These are phyloP conservation scores for Oncorhynchus kisutch DNA, from an alignment of 2,113 vertebrate species.

Conservation along the genomic window DNA sequence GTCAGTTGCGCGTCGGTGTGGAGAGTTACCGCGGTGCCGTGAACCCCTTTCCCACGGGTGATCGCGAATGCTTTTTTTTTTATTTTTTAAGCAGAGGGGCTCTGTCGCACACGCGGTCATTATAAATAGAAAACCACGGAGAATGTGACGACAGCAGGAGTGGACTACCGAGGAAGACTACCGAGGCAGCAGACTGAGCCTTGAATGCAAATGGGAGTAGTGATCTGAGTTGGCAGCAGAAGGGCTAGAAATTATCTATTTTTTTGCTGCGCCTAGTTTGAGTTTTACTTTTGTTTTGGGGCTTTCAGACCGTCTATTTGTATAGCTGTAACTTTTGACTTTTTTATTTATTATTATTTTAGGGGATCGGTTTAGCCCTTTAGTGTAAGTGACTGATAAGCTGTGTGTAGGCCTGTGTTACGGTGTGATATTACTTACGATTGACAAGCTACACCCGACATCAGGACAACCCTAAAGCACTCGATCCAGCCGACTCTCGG, in stretches of 20 bases:
- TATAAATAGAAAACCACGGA: conserved; percentile 3
- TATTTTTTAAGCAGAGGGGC: neutral
- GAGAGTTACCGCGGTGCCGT: neutral
- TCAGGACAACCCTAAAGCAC: neutral
- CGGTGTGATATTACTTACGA: neutral
- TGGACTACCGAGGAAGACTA: too few species aligned
- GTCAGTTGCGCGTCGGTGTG: conserved; percentile 12
- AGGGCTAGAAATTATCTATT: too few species aligned
- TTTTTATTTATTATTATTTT: too few species aligned
- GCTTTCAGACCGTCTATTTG: neutral
- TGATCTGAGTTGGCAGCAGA: neutral
- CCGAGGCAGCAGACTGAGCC: too few species aligned
- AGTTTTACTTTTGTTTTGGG: neutral
- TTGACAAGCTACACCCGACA: neutral
- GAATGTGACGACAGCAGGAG: conserved; percentile 4
- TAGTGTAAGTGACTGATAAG: neutral
- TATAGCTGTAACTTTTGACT: too few species aligned
- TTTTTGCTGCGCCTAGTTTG: neutral
- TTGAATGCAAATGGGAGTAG: neutral
- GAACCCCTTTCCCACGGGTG: conserved; percentile 29
- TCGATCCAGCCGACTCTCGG: neutral
- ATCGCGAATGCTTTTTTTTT: conserved; percentile 1
- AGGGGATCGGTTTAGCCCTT: neutral
- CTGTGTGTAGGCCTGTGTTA: neutral
- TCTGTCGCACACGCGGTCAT: conserved; percentile 6